These are phyloP conservation scores for Peromyscus polionotus DNA, from an alignment of 2,113 vertebrate genomes.

Conservation along the genomic window DNA sequence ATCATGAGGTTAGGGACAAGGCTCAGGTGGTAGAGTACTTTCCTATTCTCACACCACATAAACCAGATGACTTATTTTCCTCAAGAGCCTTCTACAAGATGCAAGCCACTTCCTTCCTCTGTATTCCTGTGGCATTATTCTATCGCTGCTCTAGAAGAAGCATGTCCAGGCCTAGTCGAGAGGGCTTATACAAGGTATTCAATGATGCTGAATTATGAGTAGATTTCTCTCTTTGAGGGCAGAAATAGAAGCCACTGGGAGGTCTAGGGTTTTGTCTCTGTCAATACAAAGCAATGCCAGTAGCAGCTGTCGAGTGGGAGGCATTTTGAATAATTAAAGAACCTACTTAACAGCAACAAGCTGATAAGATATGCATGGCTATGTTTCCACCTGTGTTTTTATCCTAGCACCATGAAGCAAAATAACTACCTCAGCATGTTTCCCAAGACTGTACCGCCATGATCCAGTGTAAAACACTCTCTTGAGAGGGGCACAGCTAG, in stretches of 20 bases:
- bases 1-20: neutral
- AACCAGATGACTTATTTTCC: neutral
- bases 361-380: neutral
- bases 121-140: neutral
- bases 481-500: neutral
- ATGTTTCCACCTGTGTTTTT: neutral
- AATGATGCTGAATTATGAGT: neutral
- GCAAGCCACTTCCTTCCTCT: neutral
- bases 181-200: neutral
- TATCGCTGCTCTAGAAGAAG: neutral
- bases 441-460: neutral
- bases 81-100: neutral
- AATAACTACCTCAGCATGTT: neutral
- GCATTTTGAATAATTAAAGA: constrained; percentile 11
- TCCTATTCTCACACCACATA: neutral
- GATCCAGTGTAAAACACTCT: neutral
- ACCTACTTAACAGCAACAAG: neutral
- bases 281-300: constrained; percentile 23
- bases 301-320: neutral
- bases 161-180: rapidly evolving
- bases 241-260: neutral
- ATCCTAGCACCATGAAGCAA: neutral
- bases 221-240: neutral
- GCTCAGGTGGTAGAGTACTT: neutral
- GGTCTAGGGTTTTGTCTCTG: neutral